phyloP scores from a whole-genome alignment of 2,888 invertebrate species.

The Encarsia formosa region DNA sequence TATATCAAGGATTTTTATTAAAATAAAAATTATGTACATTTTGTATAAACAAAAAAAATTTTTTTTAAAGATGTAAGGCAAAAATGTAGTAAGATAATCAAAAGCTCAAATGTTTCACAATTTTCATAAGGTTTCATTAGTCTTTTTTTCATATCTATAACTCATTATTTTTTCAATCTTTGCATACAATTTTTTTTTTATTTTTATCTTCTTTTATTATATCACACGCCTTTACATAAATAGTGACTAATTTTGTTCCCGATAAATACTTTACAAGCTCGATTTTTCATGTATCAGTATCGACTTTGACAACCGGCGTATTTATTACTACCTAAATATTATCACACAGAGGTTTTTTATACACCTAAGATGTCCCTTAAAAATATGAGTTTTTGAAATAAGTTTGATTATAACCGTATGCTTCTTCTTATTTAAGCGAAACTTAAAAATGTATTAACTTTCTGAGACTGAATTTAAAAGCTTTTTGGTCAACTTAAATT shows the following conservation, averaged over 20 bases:
- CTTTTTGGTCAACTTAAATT: constrained; percentile 25
- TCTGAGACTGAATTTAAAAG: constrained; percentile 22
- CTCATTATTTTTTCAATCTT: constrained; percentile 17
- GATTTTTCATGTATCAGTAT: constrained; percentile 23
- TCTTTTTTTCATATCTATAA: no score
- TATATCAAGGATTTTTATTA: constrained; percentile 31
- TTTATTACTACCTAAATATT: constrained; percentile 41
- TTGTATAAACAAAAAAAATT: constrained; percentile 29
- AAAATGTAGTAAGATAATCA: constrained; percentile 23
- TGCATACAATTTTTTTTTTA: no score
- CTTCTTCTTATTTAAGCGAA: constrained; percentile 14
- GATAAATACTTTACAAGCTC: constrained; percentile 44
- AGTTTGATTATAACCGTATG: constrained; percentile 13
- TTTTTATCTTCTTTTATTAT: constrained; percentile 22
- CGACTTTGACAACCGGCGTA: constrained; percentile 28
- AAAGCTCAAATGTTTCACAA: constrained; percentile 21
- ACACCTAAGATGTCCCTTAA: constrained; percentile 8
- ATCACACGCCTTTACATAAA: constrained; percentile 37
- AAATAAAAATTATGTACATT: constrained; percentile 31
- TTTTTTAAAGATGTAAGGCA: constrained; percentile 28
- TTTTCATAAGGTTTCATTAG: constrained; percentile 19
- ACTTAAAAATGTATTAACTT: constrained; percentile 19
- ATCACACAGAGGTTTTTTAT: constrained; percentile 23
- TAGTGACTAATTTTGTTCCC: constrained; percentile 41
- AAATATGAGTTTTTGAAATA: constrained; percentile 17